These are phyloP conservation scores for Lamellibrachia columna DNA, from an alignment of 2,888 invertebrate species.

Conservation along the genomic window DNA sequence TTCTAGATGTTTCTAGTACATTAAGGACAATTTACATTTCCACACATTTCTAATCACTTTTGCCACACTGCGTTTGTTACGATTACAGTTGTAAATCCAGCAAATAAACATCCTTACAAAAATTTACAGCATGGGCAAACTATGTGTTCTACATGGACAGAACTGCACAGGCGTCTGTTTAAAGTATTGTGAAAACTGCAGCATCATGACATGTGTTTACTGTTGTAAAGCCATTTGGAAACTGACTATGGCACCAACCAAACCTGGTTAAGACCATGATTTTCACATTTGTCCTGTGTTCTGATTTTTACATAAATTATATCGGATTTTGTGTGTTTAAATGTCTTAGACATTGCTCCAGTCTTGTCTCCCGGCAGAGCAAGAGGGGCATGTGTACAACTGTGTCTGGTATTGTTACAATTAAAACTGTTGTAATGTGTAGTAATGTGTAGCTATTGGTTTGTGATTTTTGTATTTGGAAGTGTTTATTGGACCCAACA, in stretches of 20 bases:
- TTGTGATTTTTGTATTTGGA: neutral
- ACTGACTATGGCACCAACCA: neutral
- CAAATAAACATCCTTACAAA: neutral
- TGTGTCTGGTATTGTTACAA: neutral
- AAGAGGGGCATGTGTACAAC: neutral
- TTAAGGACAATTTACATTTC: neutral
- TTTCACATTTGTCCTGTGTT: neutral
- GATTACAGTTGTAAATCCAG: neutral
- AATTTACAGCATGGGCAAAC: neutral
- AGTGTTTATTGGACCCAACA: neutral
- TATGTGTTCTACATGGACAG: neutral
- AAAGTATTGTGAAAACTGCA: too few relatives aligned
- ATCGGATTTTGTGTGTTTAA: neutral
- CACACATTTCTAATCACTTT: neutral
- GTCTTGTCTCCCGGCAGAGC: neutral
- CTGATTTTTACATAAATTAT: neutral
- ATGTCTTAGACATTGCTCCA: neutral
- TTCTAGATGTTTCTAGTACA: neutral
- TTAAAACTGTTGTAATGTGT: neutral
- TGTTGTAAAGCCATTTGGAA: neutral
- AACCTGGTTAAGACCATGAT: neutral
- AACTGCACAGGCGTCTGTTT: neutral
- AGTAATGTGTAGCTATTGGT: neutral
- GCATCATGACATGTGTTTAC: neutral
- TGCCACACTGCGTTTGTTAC: too few relatives aligned